Evolutionary conservation across 2,888 invertebrate genomes (phyloP), one percentile per base, ranked within the genome.

Genomic region (Rhaphigaster nebulosa): DNA sequence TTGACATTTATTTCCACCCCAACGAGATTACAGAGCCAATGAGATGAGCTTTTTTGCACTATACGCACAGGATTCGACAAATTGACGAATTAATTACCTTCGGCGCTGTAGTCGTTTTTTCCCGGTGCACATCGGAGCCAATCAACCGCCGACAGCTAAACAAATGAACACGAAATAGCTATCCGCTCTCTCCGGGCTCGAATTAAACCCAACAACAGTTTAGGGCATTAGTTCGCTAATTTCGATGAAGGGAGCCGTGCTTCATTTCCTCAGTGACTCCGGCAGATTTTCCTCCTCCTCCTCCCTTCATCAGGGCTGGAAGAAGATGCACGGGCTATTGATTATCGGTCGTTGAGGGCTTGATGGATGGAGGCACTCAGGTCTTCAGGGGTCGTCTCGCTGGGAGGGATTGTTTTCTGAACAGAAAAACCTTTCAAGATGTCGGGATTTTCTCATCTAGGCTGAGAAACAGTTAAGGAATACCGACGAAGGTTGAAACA

Each of bases 351-450:
- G 34, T 65, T 60, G 88, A 65, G 88, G 60, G 60, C 13, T 60
- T 88, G 88, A 88, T 88, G 88, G 88, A 88, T 88, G 60, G 60
- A 41, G 65, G 54, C 88, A 88, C 88, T 88, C 56, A 88, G 29
- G 65, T 60, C 88, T 56, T 56, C 56, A 8, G 54, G 54, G 38
- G 54, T 60, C 38, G 34, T n/a, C n/a, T n/a, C 13, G 13, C 41
- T 41, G 13, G n/a, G 18, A 50, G 87, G 87, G 87, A 88, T 88
- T 88, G 65, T 65, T 88, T 88, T 88, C 88, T 26, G 45, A 26
- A 84, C 41, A 50, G 45, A 50, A 45, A 34, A 50, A 50, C 38
- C 84, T 84, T n/a, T 41, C 38, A 84, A 84, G 26, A 20, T 76
- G 18, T 76, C 38, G 8, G 70, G 29, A 23, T 38, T 76, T 76